Evolutionary conservation across 1,140 invertebrate genomes (phyloP).

Genomic region (Drosophila insularis): DNA sequence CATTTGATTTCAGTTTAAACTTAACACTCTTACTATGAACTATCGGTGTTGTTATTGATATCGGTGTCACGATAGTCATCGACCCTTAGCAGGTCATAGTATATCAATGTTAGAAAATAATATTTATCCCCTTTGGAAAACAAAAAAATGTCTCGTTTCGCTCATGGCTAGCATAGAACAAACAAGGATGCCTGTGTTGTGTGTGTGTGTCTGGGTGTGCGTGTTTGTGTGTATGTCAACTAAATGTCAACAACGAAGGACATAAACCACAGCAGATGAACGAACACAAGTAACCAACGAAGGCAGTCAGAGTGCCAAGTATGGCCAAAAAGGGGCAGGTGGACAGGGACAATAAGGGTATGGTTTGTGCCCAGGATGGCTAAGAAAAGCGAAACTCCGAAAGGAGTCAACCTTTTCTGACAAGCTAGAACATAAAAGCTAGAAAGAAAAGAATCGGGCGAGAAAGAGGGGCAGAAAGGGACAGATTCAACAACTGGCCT

Average conservation of each 20-base stretch:
- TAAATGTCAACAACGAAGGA: conserved; percentile 70
- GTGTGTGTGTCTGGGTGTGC: conserved; percentile 3
- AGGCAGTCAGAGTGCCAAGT: background rate
- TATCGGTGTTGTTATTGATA: no score
- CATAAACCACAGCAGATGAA: conserved; percentile 53
- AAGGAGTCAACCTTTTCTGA: conserved; percentile 2
- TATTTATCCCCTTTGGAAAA: background rate
- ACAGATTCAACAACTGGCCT: conserved; percentile 1
- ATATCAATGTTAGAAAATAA: background rate
- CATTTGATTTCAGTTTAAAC: no score
- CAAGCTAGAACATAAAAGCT: background rate
- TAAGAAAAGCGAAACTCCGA: conserved; percentile 44
- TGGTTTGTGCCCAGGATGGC: conserved; percentile 8
- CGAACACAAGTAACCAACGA: conserved; percentile 21
- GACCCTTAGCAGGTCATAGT: no score
- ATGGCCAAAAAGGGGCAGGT: no score
- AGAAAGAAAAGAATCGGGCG: background rate
- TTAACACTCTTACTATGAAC: no score
- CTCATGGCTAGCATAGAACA: conserved; percentile 54
- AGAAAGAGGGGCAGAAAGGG: no score
- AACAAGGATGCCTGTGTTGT: conserved; percentile 71
- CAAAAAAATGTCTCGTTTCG: background rate
- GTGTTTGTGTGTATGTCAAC: conserved; percentile 61
- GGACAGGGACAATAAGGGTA: background rate
- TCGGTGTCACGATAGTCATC: no score